Evolutionary conservation across 2,888 invertebrate species (phyloP).

Genomic region (Lochmaea capreae): DNA sequence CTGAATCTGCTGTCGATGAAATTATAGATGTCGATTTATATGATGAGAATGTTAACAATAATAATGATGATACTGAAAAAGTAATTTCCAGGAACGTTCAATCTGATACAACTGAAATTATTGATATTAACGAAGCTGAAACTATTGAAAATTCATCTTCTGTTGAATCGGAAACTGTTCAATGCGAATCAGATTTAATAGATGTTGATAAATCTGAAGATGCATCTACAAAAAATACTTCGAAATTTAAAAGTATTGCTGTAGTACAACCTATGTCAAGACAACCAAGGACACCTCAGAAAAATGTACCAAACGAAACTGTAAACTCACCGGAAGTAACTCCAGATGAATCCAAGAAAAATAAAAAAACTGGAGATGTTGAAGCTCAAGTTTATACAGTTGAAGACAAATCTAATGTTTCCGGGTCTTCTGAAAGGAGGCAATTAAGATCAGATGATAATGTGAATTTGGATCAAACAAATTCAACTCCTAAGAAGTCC

Average conservation of each 20-base stretch:
- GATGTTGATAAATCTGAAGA: not conserved
- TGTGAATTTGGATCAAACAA: not conserved
- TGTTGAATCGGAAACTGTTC: not conserved
- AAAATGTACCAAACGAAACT: not conserved
- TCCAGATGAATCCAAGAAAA: not conserved
- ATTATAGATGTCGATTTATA: constrained; percentile 12
- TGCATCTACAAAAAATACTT: not conserved
- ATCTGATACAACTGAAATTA: not conserved
- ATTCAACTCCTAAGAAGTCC: no score
- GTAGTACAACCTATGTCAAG: constrained; percentile 17
- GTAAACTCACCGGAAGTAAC: not conserved
- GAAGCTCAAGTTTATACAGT: not conserved
- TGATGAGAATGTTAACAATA: not conserved
- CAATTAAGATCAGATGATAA: constrained; percentile 11
- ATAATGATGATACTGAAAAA: not conserved
- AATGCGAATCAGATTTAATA: not conserved
- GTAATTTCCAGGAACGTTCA: not conserved
- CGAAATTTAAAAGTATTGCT: constrained; percentile 13
- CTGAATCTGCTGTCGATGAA: not conserved
- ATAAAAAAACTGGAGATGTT: not conserved
- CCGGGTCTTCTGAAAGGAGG: not conserved
- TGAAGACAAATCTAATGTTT: not conserved
- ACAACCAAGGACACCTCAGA: not conserved
- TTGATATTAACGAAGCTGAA: not conserved
- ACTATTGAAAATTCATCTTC: no score